phyloP scores from a whole-genome alignment of 2,888 invertebrate species.

The Sarcophaga subvicina region DNA sequence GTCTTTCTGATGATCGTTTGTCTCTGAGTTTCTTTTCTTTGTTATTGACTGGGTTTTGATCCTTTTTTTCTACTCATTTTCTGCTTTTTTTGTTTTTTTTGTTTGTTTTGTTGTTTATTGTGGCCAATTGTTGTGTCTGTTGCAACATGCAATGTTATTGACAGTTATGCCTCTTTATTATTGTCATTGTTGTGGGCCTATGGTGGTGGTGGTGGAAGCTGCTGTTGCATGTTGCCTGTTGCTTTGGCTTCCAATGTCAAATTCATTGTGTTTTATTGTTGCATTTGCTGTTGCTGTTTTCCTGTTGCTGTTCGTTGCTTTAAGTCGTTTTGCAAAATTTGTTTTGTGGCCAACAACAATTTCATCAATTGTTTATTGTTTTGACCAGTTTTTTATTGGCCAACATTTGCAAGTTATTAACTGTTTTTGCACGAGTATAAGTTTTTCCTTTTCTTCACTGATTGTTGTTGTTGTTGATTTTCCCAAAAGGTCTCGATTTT shows the following conservation, averaged over 20 bases:
- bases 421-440: no score
- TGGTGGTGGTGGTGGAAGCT: conserved; percentile 5
- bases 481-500: conserved; percentile 27
- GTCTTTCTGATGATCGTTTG: conserved; percentile 21
- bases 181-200: conserved; percentile 49
- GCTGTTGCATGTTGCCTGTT: neutral
- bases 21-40: conserved; percentile 6
- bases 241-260: neutral
- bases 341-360: conserved; percentile 54
- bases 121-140: conserved; percentile 61
- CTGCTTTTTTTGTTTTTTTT: neutral
- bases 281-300: neutral
- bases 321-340: conserved; percentile 53
- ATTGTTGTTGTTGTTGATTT: neutral
- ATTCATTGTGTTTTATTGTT: neutral
- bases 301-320: conserved; percentile 3
- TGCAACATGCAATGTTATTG: conserved; percentile 67
- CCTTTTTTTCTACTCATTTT: conserved; percentile 21
- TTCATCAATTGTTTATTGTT: conserved; percentile 62
- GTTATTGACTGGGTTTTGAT: conserved; percentile 37
- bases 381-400: conserved; percentile 34
- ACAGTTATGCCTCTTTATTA: conserved; percentile 66
- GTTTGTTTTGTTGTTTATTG: neutral
- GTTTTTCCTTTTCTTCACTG: no score
- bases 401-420: neutral